These are phyloP conservation scores for Steinernema feltiae DNA, from an alignment of 1,140 invertebrate genomes.

Conservation along the genomic window DNA sequence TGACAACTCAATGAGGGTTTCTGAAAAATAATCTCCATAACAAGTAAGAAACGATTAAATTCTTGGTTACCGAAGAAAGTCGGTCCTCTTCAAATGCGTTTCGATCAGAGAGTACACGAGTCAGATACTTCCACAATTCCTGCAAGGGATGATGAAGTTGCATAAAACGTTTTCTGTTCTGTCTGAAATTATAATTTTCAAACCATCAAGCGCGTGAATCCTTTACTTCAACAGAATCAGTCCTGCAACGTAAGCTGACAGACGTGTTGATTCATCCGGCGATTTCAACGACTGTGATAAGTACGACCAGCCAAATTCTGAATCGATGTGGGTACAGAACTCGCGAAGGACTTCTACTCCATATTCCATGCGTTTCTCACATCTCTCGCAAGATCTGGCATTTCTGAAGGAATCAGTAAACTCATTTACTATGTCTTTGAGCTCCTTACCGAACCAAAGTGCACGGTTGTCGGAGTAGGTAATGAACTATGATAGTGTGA, in stretches of 20 bases:
- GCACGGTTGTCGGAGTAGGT: not conserved
- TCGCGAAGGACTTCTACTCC: not conserved
- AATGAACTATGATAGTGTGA: not conserved
- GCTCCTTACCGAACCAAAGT: not conserved
- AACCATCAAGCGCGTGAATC: no score
- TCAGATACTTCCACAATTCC: not conserved
- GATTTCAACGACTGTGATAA: not conserved
- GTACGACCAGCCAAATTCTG: not conserved
- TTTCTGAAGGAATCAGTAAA: not conserved
- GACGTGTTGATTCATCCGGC: not conserved
- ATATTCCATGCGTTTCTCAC: not conserved
- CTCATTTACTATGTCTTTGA: not conserved
- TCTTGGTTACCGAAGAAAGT: not conserved
- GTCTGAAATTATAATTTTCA: no score
- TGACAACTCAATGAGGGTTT: not conserved
- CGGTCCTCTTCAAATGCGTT: not conserved
- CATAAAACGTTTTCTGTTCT: not conserved
- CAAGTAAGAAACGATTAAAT: not conserved
- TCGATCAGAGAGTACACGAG: not conserved
- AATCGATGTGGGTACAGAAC: slow-evolving; percentile 3
- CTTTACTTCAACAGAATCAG: not conserved
- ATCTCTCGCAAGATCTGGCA: not conserved
- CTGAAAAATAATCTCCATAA: not conserved
- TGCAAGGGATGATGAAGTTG: not conserved
- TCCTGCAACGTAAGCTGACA: not conserved